Base-by-base conservation (phyloP, 2,888 invertebrate species). In the Drosophila kuntzei region DNA sequence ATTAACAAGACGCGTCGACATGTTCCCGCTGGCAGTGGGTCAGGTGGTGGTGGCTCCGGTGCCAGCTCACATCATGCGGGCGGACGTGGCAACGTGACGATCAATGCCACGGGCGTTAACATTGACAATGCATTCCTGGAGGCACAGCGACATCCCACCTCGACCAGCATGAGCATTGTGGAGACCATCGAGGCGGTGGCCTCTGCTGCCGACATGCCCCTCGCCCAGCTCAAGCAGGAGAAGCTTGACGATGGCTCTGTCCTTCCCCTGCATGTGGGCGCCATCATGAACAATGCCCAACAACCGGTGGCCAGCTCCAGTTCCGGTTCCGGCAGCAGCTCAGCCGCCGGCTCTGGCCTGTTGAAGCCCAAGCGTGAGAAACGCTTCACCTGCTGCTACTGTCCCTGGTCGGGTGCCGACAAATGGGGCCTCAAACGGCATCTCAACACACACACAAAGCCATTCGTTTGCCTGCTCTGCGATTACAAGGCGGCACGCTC, bases 351-450 rank as follows among this genome's bases (percentile, higher is more conserved):
- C 34, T 75, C 87, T 0, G 91, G 90, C 11, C 85, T 79, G 51
- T 55, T 90, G 14, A 92, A 92, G 60, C 90, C 92, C 2, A 95
- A 93, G 92, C 94, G 95, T 51, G 95, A 95, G 90, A 95, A 95
- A 83, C 94, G 96, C 80, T 96, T 96, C 93, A 95, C 96, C 78
- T 98, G 98, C 93, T 96, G 96, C 91, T 97, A 97, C 91, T 98
- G 98, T 92, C 94, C 97, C 20, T 98, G 97, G 97, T 96, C 96
- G 37, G 98, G 98, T 20, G 97, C 96, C 61, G 98, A 98, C 93
- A 97, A 97, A 92, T 98, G 98, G 98, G 97, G 97, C 89, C 93
- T 98, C 67, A 97, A 98, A 92, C 94, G 98, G 47, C 98, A 98
- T 92, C 94, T 98, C 88, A 98, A 98, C 93, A 98, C 97, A 34